Percentiles rank a stretch among this genome's conserved stretches.
Evolutionary conservation across 2,888 invertebrate genomes (phyloP).

Genomic region (Torymus auratus): DNA sequence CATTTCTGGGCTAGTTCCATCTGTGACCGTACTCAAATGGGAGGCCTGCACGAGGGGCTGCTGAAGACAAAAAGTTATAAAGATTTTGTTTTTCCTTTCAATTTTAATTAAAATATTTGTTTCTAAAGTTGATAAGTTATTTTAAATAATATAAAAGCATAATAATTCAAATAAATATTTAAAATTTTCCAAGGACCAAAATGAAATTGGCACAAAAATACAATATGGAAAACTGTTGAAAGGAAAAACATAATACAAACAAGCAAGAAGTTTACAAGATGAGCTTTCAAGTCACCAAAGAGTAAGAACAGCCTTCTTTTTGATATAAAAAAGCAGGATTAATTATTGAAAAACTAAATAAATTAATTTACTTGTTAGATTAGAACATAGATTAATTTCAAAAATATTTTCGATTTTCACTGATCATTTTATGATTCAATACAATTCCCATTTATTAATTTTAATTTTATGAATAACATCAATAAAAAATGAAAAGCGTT

Average conservation of each 20-base stretch:
- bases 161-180: too few species aligned
- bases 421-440: too few species aligned
- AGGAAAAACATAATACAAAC: conserved; percentile 27
- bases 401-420: neutral
- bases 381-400: conserved; percentile 10
- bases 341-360: conserved; percentile 5
- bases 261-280: too few species aligned
- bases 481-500: neutral
- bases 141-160: too few species aligned
- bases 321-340: neutral
- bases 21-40: conserved; percentile 48
- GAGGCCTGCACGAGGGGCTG: conserved; percentile 54
- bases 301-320: conserved; percentile 32
- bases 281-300: conserved; percentile 1
- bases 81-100: conserved; percentile 42
- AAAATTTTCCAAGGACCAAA: too few species aligned
- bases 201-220: too few species aligned
- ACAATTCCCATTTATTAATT: neutral
- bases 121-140: too few species aligned
- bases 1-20: conserved; percentile 37
- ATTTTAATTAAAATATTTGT: neutral
- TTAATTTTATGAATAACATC: conserved; percentile 2
- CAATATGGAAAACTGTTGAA: conserved; percentile 7
- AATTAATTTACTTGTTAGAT: conserved; percentile 15
- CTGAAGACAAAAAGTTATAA: conserved; percentile 42